Evolutionary conservation across 2,888 invertebrate species (phyloP), one percentile per base, ranked within the genome.

Genomic region (Stictocephala bisonia): DNA sequence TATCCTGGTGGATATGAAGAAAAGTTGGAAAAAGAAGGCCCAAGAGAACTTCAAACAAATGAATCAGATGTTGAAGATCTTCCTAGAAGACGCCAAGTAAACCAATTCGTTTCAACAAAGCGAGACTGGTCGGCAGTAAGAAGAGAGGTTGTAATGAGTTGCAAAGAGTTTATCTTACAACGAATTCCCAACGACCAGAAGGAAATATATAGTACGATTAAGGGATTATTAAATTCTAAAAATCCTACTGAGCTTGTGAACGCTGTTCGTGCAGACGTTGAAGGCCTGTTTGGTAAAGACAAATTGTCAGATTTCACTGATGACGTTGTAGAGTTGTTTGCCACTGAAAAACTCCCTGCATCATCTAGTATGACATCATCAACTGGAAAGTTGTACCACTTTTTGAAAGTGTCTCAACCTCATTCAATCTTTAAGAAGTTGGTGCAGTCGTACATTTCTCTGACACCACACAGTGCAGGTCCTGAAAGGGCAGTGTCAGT

Each of bases 361-460:
- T 3, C 58, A 3, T 1, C 64, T 35, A 22, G 70, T 31, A 50
- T 72, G 44, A 56, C 64, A 48, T 40, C 11, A 0, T 48, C 26
- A 18, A 58, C 70, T 22, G 72, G 29, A 20, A 70, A 40, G 27
- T 13, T 72, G 3, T 72, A 69, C 31, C 58, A 58, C 44, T 71
- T 2, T 40, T 69, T 71, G 24, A 73, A 73, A 7, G 26, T 71
- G 6, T 35, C 73, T n/a, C 35, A 11, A 48, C 56, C 11, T 35
- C 44, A 22, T n/a, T 70, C 70, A 56, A 73, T 51, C 27, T 71
- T 70, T 44, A 56, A 41, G n/a, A 71, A 60, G 58, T 44, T 73
- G n/a, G 70, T 73, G 22, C 58, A 58, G 58, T 53, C 60, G 4
- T 73, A 48, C 35, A 73, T 73, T 11, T 11, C 50, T n/a, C 20